Evolutionary conservation across 1,140 invertebrate species (phyloP).

Genomic region (Drosophila seguyi): DNA sequence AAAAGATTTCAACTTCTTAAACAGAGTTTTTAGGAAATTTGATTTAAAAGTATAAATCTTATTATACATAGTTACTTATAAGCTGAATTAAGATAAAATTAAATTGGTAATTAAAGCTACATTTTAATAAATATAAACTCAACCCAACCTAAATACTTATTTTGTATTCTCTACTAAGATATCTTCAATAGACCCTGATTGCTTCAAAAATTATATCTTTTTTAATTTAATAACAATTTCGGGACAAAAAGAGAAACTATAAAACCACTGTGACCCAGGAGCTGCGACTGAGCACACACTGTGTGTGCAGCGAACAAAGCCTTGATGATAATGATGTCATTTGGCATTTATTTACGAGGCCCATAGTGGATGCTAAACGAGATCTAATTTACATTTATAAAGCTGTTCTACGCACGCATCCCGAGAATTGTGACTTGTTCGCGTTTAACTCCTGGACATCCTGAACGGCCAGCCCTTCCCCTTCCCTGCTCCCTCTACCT

Average conservation of each 20-base stretch:
- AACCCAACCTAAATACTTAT: neutral
- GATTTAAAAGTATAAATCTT: neutral
- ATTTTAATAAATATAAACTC: neutral
- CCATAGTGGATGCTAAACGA: conserved; percentile 83
- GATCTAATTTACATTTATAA: conserved; percentile 85
- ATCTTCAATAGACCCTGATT: too few relatives aligned
- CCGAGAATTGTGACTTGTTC: conserved; percentile 58
- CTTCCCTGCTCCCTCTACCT: neutral
- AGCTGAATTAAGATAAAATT: neutral
- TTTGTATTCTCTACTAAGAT: neutral
- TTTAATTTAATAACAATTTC: neutral
- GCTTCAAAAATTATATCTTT: neutral
- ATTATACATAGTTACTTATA: neutral
- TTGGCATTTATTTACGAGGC: conserved; percentile 85
- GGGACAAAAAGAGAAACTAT: too few relatives aligned
- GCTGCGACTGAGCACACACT: neutral
- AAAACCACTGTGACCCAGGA: conserved; percentile 17
- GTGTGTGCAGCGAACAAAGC: conserved; percentile 58
- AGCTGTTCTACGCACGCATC: conserved; percentile 83
- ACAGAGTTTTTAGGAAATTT: neutral
- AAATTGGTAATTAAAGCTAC: too few relatives aligned
- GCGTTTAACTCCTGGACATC: conserved; percentile 25
- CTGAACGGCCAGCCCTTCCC: neutral
- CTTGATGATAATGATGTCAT: conserved; percentile 83
- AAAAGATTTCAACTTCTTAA: neutral